Percentiles rank a stretch among this genome's conserved stretches.
These are phyloP conservation scores for Bergia sp. DNA, from an alignment of 92 coral and sea anemone genomes.

Conservation along the genomic window DNA sequence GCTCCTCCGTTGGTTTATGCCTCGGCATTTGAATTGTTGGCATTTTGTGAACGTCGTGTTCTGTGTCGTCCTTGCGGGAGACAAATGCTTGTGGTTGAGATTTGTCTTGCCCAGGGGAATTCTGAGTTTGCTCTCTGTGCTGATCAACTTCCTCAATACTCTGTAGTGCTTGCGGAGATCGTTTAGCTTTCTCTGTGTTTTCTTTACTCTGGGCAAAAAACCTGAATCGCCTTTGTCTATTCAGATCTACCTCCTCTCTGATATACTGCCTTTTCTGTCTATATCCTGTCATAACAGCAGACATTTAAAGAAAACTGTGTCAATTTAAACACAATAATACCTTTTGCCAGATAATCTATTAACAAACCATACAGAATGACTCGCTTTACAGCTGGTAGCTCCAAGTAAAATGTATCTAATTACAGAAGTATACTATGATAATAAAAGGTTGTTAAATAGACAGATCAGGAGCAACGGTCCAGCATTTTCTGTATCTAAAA, in stretches of 20 bases:
- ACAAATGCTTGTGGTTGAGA: not conserved
- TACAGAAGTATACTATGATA: too few species aligned
- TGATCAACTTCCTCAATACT: constrained; percentile 21
- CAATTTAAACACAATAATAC: not conserved
- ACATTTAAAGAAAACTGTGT: not conserved
- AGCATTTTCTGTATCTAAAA: too few species aligned
- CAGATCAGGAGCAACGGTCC: too few species aligned
- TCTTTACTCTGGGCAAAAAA: constrained; percentile 19
- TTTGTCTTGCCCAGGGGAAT: not conserved
- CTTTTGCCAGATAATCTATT: too few species aligned
- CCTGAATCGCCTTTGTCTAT: constrained; percentile 17
- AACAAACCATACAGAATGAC: too few species aligned
- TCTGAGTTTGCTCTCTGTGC: not conserved
- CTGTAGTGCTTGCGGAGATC: not conserved
- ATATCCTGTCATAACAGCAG: constrained; percentile 13
- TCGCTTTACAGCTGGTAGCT: too few species aligned
- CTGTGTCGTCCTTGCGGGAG: constrained; percentile 2
- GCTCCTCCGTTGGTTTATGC: constrained; percentile 11
- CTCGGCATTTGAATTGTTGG: constrained; percentile 42
- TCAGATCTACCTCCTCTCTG: constrained; percentile 34
- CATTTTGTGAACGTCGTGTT: not conserved
- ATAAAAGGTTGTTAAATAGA: too few species aligned
- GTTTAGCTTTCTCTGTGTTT: not conserved
- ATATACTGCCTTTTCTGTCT: constrained; percentile 20
- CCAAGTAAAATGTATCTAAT: too few species aligned